Conservation (phyloP, 2,888 invertebrate genomes). For the Calameuta idolon region DNA sequence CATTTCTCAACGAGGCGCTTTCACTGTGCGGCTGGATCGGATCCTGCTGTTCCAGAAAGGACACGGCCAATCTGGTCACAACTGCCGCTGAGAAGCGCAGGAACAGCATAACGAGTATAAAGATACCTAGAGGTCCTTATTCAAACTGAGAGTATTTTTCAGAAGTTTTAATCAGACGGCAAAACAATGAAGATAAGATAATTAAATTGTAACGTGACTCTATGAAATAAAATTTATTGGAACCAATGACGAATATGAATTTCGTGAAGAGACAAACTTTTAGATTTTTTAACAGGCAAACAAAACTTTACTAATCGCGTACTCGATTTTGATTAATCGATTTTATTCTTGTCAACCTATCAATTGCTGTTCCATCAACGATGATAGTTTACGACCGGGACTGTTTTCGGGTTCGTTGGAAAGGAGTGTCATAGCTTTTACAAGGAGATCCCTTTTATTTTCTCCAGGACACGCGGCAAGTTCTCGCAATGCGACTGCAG, state of each 20-base stretch:
- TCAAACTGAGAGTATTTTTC: constrained; percentile 3
- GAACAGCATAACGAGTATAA: constrained; percentile 23
- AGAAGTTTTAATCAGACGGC: background rate
- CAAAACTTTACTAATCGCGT: background rate
- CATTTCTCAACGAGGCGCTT: constrained; percentile 71
- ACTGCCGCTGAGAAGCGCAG: constrained; percentile 19
- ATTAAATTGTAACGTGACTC: background rate
- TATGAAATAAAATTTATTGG: background rate
- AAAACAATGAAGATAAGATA: background rate
- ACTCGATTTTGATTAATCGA: background rate
- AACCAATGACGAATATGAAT: background rate
- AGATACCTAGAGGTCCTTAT: constrained; percentile 39
- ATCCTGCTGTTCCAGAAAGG: constrained; percentile 20
- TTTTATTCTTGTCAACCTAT: constrained; percentile 11
- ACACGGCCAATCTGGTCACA: constrained; percentile 11
- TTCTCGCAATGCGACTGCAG: constrained; percentile 83
- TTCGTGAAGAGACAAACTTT: background rate
- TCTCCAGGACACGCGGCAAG: constrained; percentile 64
- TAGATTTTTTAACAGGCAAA: background rate
- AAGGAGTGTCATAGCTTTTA: constrained; percentile 56
- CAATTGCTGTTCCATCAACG: constrained; percentile 29
- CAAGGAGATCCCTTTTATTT: constrained; percentile 47
- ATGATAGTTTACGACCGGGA: constrained; percentile 60
- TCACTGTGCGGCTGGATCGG: constrained; percentile 35
- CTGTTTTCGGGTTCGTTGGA: constrained; percentile 59